Conservation (phyloP, 2,797 vertebrate species). For the Cyprinodon diabolis region DNA sequence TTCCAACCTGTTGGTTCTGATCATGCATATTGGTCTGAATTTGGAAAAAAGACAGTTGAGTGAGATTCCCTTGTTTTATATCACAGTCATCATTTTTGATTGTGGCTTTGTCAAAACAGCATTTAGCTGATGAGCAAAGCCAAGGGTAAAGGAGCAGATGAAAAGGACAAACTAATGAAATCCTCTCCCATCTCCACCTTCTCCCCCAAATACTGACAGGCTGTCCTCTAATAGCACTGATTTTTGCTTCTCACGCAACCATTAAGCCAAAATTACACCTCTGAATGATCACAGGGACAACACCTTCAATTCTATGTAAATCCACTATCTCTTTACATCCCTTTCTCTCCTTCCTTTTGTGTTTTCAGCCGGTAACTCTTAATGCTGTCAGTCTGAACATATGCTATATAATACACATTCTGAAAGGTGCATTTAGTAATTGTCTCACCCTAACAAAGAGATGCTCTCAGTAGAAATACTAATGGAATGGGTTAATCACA, state of each 20-base stretch:
- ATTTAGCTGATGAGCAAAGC: slow-evolving; percentile 63
- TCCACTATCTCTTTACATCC: slow-evolving; percentile 16
- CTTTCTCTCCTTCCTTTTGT: slow-evolving; percentile 17
- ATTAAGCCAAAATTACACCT: slow-evolving; percentile 62
- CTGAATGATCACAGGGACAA: slow-evolving; percentile 50
- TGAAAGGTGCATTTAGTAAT: slow-evolving; percentile 34
- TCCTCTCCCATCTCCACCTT: slow-evolving; percentile 12
- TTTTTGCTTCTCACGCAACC: slow-evolving; percentile 33
- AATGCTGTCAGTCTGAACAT: slow-evolving; percentile 21
- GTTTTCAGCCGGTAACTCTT: neutral
- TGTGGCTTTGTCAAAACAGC: slow-evolving; percentile 53
- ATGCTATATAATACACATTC: slow-evolving; percentile 16
- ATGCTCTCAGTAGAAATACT: slow-evolving; percentile 20
- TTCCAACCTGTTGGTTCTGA: neutral
- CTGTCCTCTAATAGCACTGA: slow-evolving; percentile 49
- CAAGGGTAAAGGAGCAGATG: slow-evolving; percentile 40
- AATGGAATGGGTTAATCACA: neutral
- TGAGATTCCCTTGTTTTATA: slow-evolving; percentile 14
- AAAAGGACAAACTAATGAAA: slow-evolving; percentile 12
- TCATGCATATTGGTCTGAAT: neutral
- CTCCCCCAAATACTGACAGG: slow-evolving; percentile 22
- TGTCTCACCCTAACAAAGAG: slow-evolving; percentile 37
- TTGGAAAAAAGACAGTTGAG: slow-evolving; percentile 28
- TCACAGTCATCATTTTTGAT: slow-evolving; percentile 33
- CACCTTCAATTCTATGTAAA: slow-evolving; percentile 57